Evolutionary conservation across 2,797 vertebrate genomes (phyloP), one percentile per base, ranked within the genome.

Genomic region (Triplophysa bombifrons): DNA sequence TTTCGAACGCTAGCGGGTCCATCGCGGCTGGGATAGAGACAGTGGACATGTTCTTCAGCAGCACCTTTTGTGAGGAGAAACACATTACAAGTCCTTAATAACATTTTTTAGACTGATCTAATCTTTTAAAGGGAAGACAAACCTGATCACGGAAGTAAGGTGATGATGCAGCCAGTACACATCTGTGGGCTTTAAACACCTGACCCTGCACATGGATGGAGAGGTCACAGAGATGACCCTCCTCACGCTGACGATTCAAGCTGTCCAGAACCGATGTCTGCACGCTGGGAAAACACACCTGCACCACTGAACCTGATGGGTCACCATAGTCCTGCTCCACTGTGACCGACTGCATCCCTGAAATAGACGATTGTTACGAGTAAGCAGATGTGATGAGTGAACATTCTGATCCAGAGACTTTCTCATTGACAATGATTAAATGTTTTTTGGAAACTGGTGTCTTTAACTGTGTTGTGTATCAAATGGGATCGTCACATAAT

Each of bases 101-200:
- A 27, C 3, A 48, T 3, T 25, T 25, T 60, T 17, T 9, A 1
- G 30, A 16, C 13, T 61, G 10, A 10, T 7, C 51, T 53, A 0
- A 20, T 20, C 16, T 30, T 22, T 63, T 13, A 30, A 30, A 25
- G 3, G n/a, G 34, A 71, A 22, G 8, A 71, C 64, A 55, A 53
- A 89, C 96, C 91, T 98, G 96, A 88, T 98, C 96, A 0, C 97
- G 97, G 88, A 98, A 98, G 82, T 96, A 98, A 0, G 97, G 96
- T 0, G 97, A 98, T 3, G 96, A 97, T 0, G 96, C 96, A 0
- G 96, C 97, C 89, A 98, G 85, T 38, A 98, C 97, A 27, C 96
- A 97, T 72, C 96, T 94, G 83, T 98, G 96, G 19, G 97, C 97
- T 25, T 95, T 95, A 86, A 98, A 98, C 12, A 96, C 95, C 0